A percentile compares a stretch with the other conserved stretches of the same genome.
phyloP scores from a whole-genome alignment of 1,140 invertebrate species.

The Panulirus ornatus region DNA sequence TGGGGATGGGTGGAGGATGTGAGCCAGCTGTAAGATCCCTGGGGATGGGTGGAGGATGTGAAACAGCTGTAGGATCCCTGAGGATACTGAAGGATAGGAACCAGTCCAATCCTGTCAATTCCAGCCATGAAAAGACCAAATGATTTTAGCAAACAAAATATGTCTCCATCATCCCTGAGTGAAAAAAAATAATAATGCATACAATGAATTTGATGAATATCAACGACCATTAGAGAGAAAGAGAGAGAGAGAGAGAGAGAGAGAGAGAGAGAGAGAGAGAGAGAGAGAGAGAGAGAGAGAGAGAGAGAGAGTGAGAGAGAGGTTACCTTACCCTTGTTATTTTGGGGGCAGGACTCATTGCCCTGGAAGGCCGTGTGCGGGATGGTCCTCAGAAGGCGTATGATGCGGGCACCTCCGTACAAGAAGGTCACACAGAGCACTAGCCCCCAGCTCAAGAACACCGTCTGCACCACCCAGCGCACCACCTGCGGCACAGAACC shows the following conservation, averaged over 20 bases:
- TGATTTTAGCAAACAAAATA: too few species aligned
- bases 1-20: too few species aligned
- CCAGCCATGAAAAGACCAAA: too few species aligned
- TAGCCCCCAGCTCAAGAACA: conserved; percentile 82
- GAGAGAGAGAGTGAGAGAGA: background rate
- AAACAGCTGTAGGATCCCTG: background rate
- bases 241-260: conserved; percentile 11
- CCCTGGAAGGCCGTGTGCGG: conserved; percentile 77
- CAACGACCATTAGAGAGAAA: background rate
- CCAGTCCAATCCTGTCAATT: too few species aligned
- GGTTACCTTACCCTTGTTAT: conserved; percentile 62
- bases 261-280: background rate
- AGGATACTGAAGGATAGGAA: too few species aligned
- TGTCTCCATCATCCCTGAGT: too few species aligned
- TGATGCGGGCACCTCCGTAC: conserved; percentile 81
- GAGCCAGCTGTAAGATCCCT: too few species aligned
- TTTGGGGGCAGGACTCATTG: background rate
- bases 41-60: background rate
- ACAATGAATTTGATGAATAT: too few species aligned
- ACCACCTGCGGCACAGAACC: conserved; percentile 77
- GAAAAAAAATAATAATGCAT: too few species aligned
- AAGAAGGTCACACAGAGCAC: conserved; percentile 81
- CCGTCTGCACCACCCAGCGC: conserved; percentile 81
- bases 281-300: background rate
- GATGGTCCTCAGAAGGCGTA: conserved; percentile 79